phyloP scores from a whole-genome alignment of 2,113 vertebrate genomes.

The Gallinago media region DNA sequence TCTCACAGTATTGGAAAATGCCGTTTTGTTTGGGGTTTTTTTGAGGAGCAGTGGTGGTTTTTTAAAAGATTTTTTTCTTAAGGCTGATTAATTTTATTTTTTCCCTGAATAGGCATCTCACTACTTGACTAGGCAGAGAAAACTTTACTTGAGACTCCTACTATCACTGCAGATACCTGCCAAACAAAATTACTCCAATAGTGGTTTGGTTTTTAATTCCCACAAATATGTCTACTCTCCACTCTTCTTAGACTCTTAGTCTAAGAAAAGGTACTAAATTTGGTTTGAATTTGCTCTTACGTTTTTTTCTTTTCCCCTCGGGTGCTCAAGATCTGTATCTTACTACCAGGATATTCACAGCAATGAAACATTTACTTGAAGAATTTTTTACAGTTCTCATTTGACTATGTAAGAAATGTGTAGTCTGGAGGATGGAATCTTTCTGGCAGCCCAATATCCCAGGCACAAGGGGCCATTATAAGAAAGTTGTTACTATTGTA shows the following conservation, averaged over 20 bases:
- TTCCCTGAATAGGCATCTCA: background rate
- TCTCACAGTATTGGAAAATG: background rate
- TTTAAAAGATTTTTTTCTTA: background rate
- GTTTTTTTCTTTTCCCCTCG: background rate
- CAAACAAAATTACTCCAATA: background rate
- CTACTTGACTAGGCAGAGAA: background rate
- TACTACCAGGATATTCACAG: background rate
- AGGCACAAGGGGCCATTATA: background rate
- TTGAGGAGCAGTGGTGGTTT: fast-evolving
- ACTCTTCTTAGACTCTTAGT: background rate
- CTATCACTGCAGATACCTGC: background rate
- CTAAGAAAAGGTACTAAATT: background rate
- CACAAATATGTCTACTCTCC: background rate
- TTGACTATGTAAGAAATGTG: background rate
- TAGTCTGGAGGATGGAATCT: background rate
- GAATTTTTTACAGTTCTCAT: background rate
- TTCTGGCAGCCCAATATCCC: background rate
- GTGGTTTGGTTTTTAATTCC: background rate
- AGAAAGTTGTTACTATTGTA: background rate
- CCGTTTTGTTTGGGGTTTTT: no score
- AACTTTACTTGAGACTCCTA: background rate
- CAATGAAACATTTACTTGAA: background rate
- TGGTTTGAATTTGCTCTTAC: background rate
- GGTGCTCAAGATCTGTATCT: background rate
- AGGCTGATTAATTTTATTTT: background rate